These are phyloP conservation scores for Elachura formosa DNA, from an alignment of 2,113 vertebrate species.

Conservation along the genomic window DNA sequence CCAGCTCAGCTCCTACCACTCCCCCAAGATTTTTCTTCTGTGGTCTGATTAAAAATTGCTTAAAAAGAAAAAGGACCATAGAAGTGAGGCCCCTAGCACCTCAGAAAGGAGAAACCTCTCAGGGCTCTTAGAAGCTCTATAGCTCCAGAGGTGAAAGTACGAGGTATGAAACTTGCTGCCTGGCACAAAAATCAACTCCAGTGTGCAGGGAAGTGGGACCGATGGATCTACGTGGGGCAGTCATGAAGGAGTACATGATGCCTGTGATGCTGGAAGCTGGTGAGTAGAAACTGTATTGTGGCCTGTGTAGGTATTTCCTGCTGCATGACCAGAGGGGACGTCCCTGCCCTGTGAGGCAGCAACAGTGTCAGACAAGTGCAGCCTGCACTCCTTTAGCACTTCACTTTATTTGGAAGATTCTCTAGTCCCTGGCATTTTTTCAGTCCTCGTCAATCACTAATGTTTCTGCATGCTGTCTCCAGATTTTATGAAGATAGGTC, in stretches of 20 bases:
- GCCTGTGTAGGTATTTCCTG: not conserved
- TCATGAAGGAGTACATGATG: not conserved
- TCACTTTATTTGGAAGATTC: not conserved
- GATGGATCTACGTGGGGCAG: not conserved
- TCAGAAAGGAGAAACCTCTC: not conserved
- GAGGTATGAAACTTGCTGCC: not conserved
- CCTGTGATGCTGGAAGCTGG: not conserved
- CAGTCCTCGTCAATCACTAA: slow-evolving; percentile 17
- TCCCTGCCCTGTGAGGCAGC: not conserved
- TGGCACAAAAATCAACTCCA: not conserved
- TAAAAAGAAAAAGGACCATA: not conserved
- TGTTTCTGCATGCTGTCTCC: not conserved
- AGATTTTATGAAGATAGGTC: not conserved
- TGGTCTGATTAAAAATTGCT: not conserved
- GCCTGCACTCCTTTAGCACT: not conserved
- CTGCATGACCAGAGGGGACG: not conserved
- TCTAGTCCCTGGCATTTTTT: not conserved
- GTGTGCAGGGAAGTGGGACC: not conserved
- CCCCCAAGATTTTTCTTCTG: not conserved
- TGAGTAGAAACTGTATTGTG: not conserved
- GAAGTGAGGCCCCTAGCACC: not conserved
- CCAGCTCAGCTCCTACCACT: not conserved
- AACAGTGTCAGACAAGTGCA: not conserved
- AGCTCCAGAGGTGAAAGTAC: not conserved
- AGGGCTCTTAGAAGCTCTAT: not conserved